Evolutionary conservation across 1,140 invertebrate genomes (phyloP).

Genomic region (Cepaea nemoralis): DNA sequence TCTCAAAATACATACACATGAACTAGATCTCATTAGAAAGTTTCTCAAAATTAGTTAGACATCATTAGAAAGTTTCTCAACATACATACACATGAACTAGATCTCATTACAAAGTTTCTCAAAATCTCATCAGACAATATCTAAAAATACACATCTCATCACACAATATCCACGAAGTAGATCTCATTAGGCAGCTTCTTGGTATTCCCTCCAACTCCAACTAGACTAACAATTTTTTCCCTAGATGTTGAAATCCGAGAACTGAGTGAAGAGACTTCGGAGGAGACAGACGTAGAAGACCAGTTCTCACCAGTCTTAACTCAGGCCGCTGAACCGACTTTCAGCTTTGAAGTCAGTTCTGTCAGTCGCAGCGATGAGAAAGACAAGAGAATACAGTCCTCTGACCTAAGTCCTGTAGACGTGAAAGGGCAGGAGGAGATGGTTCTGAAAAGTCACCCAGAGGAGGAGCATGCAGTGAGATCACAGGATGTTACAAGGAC

Average conservation of each 20-base stretch:
- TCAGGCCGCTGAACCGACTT: not conserved
- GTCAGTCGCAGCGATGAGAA: not conserved
- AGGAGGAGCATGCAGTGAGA: not conserved
- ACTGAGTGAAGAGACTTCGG: slow-evolving; percentile 60
- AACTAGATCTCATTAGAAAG: too few relatives aligned
- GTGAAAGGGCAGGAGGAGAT: not conserved
- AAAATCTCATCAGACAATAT: too few relatives aligned
- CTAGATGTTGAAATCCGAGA: slow-evolving; percentile 62
- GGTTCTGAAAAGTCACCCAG: not conserved
- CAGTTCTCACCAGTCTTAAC: slow-evolving; percentile 59
- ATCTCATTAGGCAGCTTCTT: not conserved
- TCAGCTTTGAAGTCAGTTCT: slow-evolving; percentile 12
- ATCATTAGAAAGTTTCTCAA: too few relatives aligned
- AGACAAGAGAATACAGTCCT: not conserved
- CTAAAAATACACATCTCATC: too few relatives aligned
- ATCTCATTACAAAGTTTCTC: too few relatives aligned
- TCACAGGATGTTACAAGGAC: not conserved
- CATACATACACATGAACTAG: too few relatives aligned
- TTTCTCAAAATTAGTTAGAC: too few relatives aligned
- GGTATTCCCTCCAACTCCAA: not conserved
- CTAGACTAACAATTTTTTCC: slow-evolving; percentile 52
- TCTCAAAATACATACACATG: too few relatives aligned
- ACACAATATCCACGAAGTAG: too few relatives aligned
- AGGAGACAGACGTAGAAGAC: slow-evolving; percentile 65
- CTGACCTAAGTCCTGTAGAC: slow-evolving; percentile 4